Evolutionary conservation across 2,888 invertebrate species (phyloP).

Genomic region (Gryllus longicercus): DNA sequence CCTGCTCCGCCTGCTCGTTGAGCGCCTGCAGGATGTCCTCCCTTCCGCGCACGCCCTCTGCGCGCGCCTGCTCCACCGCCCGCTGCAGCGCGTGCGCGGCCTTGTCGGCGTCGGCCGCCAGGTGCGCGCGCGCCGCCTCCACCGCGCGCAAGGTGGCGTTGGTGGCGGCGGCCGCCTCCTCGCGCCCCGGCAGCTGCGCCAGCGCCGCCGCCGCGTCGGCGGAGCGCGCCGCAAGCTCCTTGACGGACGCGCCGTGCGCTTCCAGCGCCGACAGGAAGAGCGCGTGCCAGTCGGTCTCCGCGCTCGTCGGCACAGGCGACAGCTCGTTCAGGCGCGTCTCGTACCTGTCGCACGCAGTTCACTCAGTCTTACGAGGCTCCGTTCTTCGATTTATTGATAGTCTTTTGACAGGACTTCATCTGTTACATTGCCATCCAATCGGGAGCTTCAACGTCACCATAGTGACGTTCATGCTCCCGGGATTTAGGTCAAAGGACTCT

Average conservation of each 20-base stretch:
- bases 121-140: conserved; percentile 43
- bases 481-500: too few species aligned
- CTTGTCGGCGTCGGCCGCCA: neutral
- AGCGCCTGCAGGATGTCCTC: conserved; percentile 11
- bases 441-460: too few species aligned
- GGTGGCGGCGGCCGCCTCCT: conserved; percentile 46
- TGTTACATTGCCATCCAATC: too few species aligned
- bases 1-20: neutral
- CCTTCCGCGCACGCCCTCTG: neutral
- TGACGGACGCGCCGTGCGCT: conserved; percentile 44
- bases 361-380: too few species aligned
- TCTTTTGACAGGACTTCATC: too few species aligned
- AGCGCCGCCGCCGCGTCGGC: conserved; percentile 40
- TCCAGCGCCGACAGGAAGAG: conserved; percentile 43
- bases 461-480: too few species aligned
- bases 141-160: conserved; percentile 54
- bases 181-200: conserved; percentile 42
- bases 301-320: neutral
- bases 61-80: neutral
- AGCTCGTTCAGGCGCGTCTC: conserved; percentile 23
- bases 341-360: too few species aligned
- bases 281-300: conserved; percentile 44
- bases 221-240: conserved; percentile 42
- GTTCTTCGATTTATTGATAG: too few species aligned
- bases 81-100: neutral